phyloP scores from a whole-genome alignment of 2,113 vertebrate species.

The Rutilus rutilus region DNA sequence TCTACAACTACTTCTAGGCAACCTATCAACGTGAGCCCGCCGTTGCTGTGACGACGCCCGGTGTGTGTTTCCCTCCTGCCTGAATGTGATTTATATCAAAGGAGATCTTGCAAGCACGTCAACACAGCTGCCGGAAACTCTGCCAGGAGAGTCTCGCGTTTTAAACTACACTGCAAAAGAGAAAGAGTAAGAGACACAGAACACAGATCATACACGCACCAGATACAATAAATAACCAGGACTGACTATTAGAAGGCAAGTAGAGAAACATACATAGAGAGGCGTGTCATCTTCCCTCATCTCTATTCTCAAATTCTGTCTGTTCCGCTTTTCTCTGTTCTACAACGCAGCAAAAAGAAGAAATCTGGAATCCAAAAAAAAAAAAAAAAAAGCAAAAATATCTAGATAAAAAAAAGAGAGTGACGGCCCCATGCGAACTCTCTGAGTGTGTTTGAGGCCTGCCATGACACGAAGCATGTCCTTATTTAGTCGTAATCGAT shows the following conservation, averaged over 20 bases:
- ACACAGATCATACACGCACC: neutral
- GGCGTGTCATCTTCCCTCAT: neutral
- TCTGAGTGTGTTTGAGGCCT: conserved; percentile 11
- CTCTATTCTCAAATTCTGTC: conserved; percentile 23
- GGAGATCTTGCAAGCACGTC: conserved; percentile 37
- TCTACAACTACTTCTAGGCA: conserved; percentile 22
- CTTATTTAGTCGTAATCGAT: conserved; percentile 25
- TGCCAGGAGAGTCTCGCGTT: conserved; percentile 1
- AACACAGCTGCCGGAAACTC: conserved; percentile 10
- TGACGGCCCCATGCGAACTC: conserved; percentile 32
- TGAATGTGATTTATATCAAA: conserved; percentile 54
- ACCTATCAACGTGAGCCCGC: conserved; percentile 40
- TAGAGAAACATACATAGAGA: neutral
- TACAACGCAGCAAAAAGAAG: neutral
- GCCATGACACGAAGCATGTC: conserved; percentile 13
- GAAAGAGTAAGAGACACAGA: neutral
- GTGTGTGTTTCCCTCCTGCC: conserved; percentile 40
- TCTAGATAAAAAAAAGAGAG: conserved; percentile 20
- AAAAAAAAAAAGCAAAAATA: neutral
- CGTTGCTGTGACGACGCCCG: conserved; percentile 42
- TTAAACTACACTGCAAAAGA: neutral
- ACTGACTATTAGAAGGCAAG: neutral
- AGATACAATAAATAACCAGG: neutral
- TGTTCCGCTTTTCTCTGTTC: neutral
- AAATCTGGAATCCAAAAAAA: conserved; percentile 17